Evolutionary conservation across 2,797 vertebrate species (phyloP).

Genomic region (Rhinella marina): DNA sequence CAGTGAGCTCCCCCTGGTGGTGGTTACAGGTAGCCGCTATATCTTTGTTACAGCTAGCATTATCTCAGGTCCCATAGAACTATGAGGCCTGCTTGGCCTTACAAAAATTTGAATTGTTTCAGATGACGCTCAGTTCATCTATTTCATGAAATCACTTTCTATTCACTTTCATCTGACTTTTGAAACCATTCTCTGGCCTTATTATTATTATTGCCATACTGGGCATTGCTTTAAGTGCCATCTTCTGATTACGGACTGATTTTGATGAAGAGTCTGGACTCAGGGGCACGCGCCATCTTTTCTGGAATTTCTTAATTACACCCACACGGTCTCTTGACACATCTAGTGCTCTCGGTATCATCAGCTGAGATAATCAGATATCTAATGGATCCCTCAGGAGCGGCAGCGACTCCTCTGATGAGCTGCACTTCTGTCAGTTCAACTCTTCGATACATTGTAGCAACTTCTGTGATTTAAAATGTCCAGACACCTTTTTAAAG

Average conservation of each 20-base stretch:
- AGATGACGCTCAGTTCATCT: neutral
- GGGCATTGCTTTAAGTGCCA: neutral
- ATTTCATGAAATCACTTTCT: neutral
- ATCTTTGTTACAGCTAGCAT: too few relatives aligned
- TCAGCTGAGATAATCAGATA: neutral
- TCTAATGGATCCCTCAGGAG: neutral
- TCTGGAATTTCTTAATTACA: slow-evolving; percentile 27
- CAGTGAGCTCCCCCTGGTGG: too few relatives aligned
- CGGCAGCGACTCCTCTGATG: neutral
- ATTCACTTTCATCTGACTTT: neutral
- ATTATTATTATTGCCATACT: neutral
- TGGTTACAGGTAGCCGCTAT: too few relatives aligned
- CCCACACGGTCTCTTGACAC: neutral
- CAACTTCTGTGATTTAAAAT: neutral
- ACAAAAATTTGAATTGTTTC: too few relatives aligned
- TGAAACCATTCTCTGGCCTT: neutral
- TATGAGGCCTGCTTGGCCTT: too few relatives aligned
- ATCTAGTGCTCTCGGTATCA: neutral
- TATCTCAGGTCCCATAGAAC: too few relatives aligned
- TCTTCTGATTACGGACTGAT: slow-evolving; percentile 17
- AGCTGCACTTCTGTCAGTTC: neutral
- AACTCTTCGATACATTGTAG: neutral
- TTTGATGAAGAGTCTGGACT: slow-evolving; percentile 19
- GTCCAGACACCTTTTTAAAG: neutral
- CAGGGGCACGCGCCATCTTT: slow-evolving; percentile 3